These are phyloP conservation scores for Hydrozoanthus gracilis DNA, from an alignment of 92 coral and sea anemone genomes.

Conservation along the genomic window DNA sequence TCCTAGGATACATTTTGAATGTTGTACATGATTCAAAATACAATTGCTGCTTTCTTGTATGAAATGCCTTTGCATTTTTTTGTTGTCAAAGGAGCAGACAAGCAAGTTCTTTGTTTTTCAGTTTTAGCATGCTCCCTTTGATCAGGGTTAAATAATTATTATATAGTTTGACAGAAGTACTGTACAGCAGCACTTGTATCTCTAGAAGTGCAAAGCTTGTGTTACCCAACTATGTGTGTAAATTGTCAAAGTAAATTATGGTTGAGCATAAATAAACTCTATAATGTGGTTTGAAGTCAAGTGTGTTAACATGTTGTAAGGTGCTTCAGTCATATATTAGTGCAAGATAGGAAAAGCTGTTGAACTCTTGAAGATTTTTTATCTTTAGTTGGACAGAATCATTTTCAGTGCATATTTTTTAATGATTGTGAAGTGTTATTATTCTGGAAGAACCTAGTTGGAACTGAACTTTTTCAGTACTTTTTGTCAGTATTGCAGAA, in stretches of 20 bases:
- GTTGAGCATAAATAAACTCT: slow-evolving; percentile 30
- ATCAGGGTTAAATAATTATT: not conserved
- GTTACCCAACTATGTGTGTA: not conserved
- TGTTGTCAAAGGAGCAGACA: not conserved
- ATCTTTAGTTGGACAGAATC: too few species aligned
- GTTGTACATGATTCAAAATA: not conserved
- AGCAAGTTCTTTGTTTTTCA: not conserved
- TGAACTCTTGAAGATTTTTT: too few species aligned
- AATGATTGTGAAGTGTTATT: too few species aligned
- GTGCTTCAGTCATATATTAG: too few species aligned
- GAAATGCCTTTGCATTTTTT: not conserved
- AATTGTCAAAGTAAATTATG: not conserved
- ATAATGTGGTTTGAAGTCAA: not conserved
- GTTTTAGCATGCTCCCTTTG: not conserved
- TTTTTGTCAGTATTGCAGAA: too few species aligned
- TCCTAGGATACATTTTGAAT: not conserved
- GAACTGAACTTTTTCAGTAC: too few species aligned
- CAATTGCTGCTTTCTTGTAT: slow-evolving; percentile 29
- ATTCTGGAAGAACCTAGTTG: too few species aligned
- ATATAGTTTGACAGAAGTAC: not conserved
- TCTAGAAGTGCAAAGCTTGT: slow-evolving; percentile 9
- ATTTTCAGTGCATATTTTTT: too few species aligned
- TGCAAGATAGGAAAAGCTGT: too few species aligned
- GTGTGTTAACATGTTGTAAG: too few species aligned
- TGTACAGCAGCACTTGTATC: slow-evolving; percentile 20